Evolutionary conservation across 2,888 invertebrate species (phyloP).

Genomic region (Charanyca ferruginea): DNA sequence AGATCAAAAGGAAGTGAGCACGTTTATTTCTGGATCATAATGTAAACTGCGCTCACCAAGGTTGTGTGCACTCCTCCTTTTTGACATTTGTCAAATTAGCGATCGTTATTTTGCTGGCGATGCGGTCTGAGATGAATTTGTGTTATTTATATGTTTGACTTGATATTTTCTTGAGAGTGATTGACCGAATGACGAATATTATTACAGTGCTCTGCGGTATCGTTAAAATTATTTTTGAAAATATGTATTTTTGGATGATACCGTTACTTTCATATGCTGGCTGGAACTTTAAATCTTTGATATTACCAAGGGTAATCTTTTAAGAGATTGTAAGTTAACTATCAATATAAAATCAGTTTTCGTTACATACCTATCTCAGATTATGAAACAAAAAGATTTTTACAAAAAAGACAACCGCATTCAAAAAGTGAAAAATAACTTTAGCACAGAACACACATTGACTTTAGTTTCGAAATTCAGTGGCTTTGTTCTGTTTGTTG

Average conservation of each 20-base stretch:
- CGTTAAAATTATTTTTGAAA: slow-evolving; percentile 31
- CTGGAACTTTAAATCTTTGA: not conserved
- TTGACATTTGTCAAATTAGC: slow-evolving; percentile 75
- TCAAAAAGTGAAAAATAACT: too few species aligned
- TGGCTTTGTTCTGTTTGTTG: too few species aligned
- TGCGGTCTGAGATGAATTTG: slow-evolving; percentile 54
- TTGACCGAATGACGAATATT: slow-evolving; percentile 54
- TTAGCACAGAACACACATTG: too few species aligned
- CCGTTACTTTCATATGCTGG: slow-evolving; percentile 3
- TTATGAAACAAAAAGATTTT: too few species aligned
- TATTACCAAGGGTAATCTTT: too few species aligned
- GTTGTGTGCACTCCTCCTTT: slow-evolving; percentile 71
- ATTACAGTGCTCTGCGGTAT: slow-evolving; percentile 32
- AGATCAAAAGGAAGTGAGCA: slow-evolving; percentile 76
- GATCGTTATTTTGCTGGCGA: slow-evolving; percentile 60
- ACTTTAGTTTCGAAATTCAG: too few species aligned
- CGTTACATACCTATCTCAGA: too few species aligned
- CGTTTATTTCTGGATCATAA: slow-evolving; percentile 76
- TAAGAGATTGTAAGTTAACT: too few species aligned
- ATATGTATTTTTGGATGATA: slow-evolving; percentile 16
- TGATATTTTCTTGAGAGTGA: slow-evolving; percentile 53
- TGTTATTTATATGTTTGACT: slow-evolving; percentile 57
- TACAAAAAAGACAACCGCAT: too few species aligned
- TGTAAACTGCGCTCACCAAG: slow-evolving; percentile 74
- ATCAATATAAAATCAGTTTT: too few species aligned